Base-by-base conservation (phyloP, 2,113 vertebrate genomes). In the Vidua macroura region DNA sequence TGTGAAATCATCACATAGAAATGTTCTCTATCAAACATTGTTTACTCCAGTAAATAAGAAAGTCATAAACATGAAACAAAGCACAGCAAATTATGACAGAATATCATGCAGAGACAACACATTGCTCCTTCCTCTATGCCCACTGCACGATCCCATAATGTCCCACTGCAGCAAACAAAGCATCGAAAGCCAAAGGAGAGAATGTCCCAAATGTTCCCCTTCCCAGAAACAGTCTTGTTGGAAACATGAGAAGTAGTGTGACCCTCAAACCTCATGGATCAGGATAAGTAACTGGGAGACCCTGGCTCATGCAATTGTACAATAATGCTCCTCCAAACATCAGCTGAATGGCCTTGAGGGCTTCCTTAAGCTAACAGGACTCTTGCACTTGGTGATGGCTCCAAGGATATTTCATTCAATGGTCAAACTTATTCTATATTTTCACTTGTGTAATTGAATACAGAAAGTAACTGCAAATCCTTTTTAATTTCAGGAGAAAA, bases 11-110 rank as follows among this genome's bases (percentile, higher is more conserved):
- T 43, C 28, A 33, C 48, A n/a, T n/a, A n/a, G n/a, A n/a, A n/a
- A n/a, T n/a, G n/a, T 85, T 56, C 27, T 89, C 11, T 53, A 39
- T 83, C 51, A 77, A 88, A 77, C 28, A 23, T 9, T 55, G 9
- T 64, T 95, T 88, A 86, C 64, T 85, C 23, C 9, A 64, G 43
- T 78, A 79, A 95, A 90, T 63, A 82, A 89, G 37, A 46, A 53
- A 83, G 30, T 22, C 3, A 9, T 6, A 28, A 52, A 31, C 14
- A 83, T 28, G 73, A 91, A 94, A 51, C 14, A 84, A 74, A 92
- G 3, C 43, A 33, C 15, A 67, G 28, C 4, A 76, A 68, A 78
- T 67, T 23, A 48, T 21, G 15, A 3, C 56, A 41, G 19, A 75
- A 46, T 43, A 33, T 69, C 49, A 31, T 0, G 0, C 12, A 37